Base-by-base conservation (phyloP, 2,113 vertebrate species). In the Microcebus ravelobensis region DNA sequence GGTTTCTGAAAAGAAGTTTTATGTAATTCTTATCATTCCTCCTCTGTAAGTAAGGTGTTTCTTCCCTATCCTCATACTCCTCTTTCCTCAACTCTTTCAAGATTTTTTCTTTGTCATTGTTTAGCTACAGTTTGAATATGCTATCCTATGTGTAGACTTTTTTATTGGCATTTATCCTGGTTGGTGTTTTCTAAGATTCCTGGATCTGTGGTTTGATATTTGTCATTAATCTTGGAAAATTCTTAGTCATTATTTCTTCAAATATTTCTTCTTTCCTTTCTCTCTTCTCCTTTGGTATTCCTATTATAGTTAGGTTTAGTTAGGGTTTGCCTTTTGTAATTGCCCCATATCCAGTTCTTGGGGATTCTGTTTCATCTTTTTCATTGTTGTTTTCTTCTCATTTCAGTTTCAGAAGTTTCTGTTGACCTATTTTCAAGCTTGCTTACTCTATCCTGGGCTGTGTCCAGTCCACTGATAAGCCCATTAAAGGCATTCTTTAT, bases 171-270 rank as follows among this genome's bases (percentile, higher is more conserved):
- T 83, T 94, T 79, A 88, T 85, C 79, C 15, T 59, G 13, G 34
- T 70, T 82, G 55, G 6, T 77, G 59, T 89, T 87, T 39, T 85
- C 55, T 94, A 90, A 96, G 70, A 85, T 87, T 77, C 48, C 36
- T 86, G 29, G 27, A 77, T 82, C 23, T 82, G 27, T 86, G 59
- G 25, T 90, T 95, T 73, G 21, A 8, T 63, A 87, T 91, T 50
- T 93, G 18, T 88, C 34, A 89, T 74, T 95, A 87, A 77, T 70
- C 76, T 77, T 82, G 42, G 68, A 82, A 77, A 86, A 21, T 21
- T 85, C 48, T 89, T 52, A 77, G 73, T n/a, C 74, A 83, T n/a
- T 77, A 61, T 77, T 84, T 96, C 42, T 68, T 94, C 11, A 74
- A 52, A 57, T 70, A 92, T 48, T 77, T 74, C 55, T 92, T 71